phyloP scores from a whole-genome alignment of 2,888 invertebrate genomes.

The Dysmachus trigonus region DNA sequence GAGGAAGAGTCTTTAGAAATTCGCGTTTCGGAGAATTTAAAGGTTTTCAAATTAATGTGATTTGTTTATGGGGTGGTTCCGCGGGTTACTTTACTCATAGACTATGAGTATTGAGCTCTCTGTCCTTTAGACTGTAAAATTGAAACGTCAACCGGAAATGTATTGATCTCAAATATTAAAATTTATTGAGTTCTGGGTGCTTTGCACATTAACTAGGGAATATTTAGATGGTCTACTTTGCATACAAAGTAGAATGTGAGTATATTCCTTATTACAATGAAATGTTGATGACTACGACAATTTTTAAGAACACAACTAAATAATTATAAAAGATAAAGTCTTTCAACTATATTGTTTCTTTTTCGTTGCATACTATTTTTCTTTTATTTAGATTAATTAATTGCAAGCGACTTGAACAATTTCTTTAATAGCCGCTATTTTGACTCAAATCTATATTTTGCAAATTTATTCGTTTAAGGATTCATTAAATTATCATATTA shows the following conservation, averaged over 20 bases:
- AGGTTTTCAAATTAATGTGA: neutral
- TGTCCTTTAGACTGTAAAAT: neutral
- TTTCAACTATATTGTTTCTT: no score
- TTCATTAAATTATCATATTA: no score
- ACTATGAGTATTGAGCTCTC: neutral
- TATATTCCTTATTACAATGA: neutral
- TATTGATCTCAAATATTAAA: neutral
- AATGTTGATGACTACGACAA: neutral
- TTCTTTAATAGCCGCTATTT: no score
- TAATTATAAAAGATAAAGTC: no score
- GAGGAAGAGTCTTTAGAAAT: neutral
- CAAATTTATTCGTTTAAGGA: no score
- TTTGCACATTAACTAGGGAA: neutral
- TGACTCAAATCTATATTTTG: no score
- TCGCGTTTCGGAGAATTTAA: neutral
- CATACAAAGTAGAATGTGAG: neutral
- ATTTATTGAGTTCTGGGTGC: neutral
- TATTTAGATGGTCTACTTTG: neutral
- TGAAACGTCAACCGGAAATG: neutral
- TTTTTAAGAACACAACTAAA: no score
- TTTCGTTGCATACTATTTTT: no score
- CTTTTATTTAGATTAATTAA: no score
- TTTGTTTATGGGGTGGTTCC: neutral
- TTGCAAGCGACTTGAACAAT: no score
- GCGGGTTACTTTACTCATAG: neutral